phyloP scores from a whole-genome alignment of 2,113 vertebrate genomes.

The Phodopus roborovskii region DNA sequence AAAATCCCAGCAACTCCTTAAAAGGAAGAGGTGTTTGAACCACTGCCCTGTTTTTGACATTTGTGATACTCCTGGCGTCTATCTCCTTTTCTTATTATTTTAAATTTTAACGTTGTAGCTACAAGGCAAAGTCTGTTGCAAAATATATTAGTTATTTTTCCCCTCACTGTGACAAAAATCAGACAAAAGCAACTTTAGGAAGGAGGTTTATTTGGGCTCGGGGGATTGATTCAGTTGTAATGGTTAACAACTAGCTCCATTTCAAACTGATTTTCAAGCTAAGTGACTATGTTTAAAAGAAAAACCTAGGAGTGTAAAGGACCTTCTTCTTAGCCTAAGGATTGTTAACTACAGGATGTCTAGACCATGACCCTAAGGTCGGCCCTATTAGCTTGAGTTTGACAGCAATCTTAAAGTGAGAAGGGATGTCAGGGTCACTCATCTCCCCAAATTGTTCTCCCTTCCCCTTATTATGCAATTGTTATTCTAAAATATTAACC shows the following conservation, averaged over 20 bases:
- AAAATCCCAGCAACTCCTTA: not conserved
- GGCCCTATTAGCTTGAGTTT: not conserved
- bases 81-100: constrained; percentile 20
- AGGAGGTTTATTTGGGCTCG: not conserved
- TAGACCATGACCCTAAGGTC: not conserved
- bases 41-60: not conserved
- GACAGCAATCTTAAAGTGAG: not conserved
- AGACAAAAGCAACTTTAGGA: too few relatives aligned
- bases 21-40: not conserved
- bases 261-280: not conserved
- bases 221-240: not conserved
- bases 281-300: not conserved
- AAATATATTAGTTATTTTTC: not conserved
- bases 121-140: constrained; percentile 1
- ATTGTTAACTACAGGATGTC: not conserved
- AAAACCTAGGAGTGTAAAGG: not conserved
- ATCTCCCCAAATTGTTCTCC: not conserved
- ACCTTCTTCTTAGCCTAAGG: not conserved
- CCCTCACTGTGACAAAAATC: not conserved
- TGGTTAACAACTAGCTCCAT: not conserved
- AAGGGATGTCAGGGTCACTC: not conserved
- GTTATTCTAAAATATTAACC: not conserved
- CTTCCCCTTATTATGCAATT: not conserved
- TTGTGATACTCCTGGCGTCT: not conserved
- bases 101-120: constrained; percentile 18